These are phyloP conservation scores for Epinotia brunnichana DNA, from an alignment of 2,888 invertebrate species.

Conservation along the genomic window DNA sequence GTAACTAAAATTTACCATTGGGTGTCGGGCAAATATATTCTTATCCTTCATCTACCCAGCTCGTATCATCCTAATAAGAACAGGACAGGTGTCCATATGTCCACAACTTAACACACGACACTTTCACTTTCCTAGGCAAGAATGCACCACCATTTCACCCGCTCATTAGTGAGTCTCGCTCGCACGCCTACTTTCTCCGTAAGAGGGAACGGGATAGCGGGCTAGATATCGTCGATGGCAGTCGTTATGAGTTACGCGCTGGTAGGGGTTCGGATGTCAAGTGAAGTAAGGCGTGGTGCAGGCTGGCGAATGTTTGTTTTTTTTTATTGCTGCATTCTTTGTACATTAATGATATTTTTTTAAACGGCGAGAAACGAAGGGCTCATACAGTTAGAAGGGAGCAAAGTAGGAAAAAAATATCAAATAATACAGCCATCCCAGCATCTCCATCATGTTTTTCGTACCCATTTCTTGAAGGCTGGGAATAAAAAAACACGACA, in stretches of 20 bases:
- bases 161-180: constrained; percentile 70
- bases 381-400: no score
- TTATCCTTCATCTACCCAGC: not conserved
- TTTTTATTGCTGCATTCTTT: no score
- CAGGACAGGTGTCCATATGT: constrained; percentile 44
- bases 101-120: constrained; percentile 53
- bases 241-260: constrained; percentile 53
- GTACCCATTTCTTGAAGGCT: not conserved
- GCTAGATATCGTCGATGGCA: constrained; percentile 61
- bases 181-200: constrained; percentile 55
- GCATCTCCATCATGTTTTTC: not conserved
- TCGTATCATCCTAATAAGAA: not conserved
- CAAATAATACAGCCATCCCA: not conserved
- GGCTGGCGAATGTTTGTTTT: not conserved
- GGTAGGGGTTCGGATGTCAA: constrained; percentile 27
- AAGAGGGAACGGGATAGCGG: constrained; percentile 55
- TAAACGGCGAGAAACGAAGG: no score
- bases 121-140: constrained; percentile 53
- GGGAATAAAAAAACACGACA: no score
- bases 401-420: no score
- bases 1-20: not conserved
- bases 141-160: constrained; percentile 63
- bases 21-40: not conserved
- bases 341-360: not conserved
- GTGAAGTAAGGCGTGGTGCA: constrained; percentile 27